These are phyloP conservation scores for Xiphophorus birchmanni DNA, from an alignment of 2,797 vertebrate genomes.

Conservation along the genomic window DNA sequence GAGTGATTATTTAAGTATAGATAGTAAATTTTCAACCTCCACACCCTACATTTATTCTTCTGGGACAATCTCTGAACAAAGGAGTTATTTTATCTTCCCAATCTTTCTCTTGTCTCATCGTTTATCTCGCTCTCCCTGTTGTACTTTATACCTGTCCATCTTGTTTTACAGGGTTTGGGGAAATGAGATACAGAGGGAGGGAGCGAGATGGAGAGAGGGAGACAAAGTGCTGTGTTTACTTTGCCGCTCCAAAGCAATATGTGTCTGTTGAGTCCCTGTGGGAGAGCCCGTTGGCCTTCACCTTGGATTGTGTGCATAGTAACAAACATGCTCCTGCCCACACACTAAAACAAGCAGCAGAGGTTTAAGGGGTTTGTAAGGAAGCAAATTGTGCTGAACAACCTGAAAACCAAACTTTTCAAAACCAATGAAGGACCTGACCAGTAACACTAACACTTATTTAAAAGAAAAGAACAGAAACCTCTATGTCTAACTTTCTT, in stretches of 20 bases:
- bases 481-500: background rate
- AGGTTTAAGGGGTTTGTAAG: slow-evolving; percentile 14
- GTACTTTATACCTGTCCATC: slow-evolving; percentile 71
- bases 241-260: slow-evolving; percentile 43
- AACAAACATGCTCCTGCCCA: slow-evolving; percentile 43
- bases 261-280: slow-evolving; percentile 42
- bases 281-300: slow-evolving; percentile 61
- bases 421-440: background rate
- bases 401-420: slow-evolving; percentile 1
- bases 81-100: slow-evolving; percentile 71
- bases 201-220: slow-evolving; percentile 29
- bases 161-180: slow-evolving; percentile 74
- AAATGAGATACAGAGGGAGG: slow-evolving; percentile 66
- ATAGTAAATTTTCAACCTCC: slow-evolving; percentile 52
- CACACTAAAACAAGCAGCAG: slow-evolving; percentile 24
- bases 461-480: background rate
- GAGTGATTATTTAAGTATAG: slow-evolving; percentile 34
- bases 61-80: slow-evolving; percentile 61
- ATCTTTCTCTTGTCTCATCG: slow-evolving; percentile 64
- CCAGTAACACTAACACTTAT: background rate
- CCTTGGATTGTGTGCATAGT: slow-evolving; percentile 56
- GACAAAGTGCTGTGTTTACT: slow-evolving; percentile 67
- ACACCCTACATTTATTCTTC: slow-evolving; percentile 57
- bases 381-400: background rate
- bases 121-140: slow-evolving; percentile 68